These are phyloP conservation scores for Asarcornis scutulata DNA, from an alignment of 2,113 vertebrate genomes.

Conservation along the genomic window DNA sequence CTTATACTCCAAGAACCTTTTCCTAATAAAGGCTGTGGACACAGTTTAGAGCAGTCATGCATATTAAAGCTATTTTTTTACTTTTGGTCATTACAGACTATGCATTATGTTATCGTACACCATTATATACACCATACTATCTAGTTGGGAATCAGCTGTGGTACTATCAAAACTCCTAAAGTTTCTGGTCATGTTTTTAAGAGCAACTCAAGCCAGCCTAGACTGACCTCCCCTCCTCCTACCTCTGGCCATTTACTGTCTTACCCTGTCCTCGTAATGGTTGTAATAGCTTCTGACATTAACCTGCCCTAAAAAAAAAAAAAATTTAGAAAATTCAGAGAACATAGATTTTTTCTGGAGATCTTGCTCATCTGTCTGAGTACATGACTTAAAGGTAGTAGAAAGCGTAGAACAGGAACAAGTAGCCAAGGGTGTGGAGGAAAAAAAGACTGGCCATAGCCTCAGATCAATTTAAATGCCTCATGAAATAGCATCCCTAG, in stretches of 20 bases:
- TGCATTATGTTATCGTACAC: too few species aligned
- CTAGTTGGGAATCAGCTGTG: neutral
- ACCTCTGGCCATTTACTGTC: neutral
- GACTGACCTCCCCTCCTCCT: neutral
- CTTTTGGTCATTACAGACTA: too few species aligned
- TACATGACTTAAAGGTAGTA: neutral
- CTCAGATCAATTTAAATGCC: neutral
- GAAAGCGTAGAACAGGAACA: neutral
- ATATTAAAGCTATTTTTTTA: neutral
- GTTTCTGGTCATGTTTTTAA: neutral
- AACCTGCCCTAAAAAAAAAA: neutral
- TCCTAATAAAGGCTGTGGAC: neutral
- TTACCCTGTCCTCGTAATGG: rapidly evolving
- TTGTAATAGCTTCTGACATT: neutral
- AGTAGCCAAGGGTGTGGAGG: rapidly evolving
- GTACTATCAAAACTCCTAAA: neutral
- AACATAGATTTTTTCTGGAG: neutral
- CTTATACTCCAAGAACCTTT: neutral
- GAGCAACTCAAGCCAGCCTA: neutral
- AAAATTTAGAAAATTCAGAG: neutral
- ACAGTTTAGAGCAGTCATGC: neutral
- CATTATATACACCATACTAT: neutral
- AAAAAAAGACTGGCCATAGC: neutral
- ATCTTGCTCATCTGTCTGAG: neutral
- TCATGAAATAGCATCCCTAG: neutral